Evolutionary conservation across 2,888 invertebrate species (phyloP).

Genomic region (Octonoba sinensis): DNA sequence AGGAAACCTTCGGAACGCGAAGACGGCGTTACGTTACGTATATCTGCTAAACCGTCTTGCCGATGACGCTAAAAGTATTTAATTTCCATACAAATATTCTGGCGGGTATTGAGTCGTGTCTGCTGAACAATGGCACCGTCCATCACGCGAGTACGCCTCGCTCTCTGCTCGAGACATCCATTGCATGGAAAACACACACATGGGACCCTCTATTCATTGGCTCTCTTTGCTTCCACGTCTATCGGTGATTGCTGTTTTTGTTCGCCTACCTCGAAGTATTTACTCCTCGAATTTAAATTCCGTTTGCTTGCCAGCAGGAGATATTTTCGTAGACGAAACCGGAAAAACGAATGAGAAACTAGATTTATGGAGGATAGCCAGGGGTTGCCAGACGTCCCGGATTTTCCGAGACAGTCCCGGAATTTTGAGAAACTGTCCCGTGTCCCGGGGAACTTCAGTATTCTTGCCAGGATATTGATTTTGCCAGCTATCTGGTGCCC

Average conservation of each 20-base stretch:
- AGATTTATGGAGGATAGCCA: no score
- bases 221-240: slow-evolving; percentile 12
- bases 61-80: slow-evolving; percentile 28
- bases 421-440: no score
- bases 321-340: no score
- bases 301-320: slow-evolving; percentile 5
- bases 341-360: no score
- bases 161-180: slow-evolving; percentile 3
- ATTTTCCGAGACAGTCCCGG: no score
- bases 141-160: slow-evolving; percentile 19
- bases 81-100: slow-evolving; percentile 43
- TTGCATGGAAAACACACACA: slow-evolving; percentile 5
- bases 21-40: slow-evolving; percentile 28
- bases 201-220: background rate
- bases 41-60: slow-evolving; percentile 7
- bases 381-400: no score
- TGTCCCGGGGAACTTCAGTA: no score
- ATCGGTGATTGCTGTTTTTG: slow-evolving; percentile 16
- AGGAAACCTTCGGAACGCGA: slow-evolving; percentile 12
- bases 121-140: slow-evolving; percentile 34
- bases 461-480: no score
- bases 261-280: slow-evolving; percentile 9
- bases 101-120: slow-evolving; percentile 23
- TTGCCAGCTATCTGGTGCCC: no score
- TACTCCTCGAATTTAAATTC: background rate